phyloP scores from a whole-genome alignment of 2,888 invertebrate genomes.

The Notodromas monacha region DNA sequence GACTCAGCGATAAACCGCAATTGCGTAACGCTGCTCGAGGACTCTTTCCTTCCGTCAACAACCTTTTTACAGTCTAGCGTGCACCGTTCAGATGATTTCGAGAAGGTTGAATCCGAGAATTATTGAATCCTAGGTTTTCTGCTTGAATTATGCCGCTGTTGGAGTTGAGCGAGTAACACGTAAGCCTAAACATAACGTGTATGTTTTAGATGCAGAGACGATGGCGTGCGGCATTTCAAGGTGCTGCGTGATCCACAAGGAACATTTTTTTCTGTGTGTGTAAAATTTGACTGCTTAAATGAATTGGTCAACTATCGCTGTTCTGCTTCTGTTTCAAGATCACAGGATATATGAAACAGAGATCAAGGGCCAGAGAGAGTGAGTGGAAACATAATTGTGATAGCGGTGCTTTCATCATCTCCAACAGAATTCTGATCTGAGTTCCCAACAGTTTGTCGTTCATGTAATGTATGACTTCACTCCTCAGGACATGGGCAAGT shows the following conservation, averaged over 20 bases:
- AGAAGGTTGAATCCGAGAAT: conserved; percentile 5
- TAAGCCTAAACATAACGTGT: too few relatives aligned
- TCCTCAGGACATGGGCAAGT: conserved; percentile 83
- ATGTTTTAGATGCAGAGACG: conserved; percentile 43
- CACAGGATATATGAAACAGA: conserved; percentile 75
- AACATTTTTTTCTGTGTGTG: conserved; percentile 98
- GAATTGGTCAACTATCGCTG: conserved; percentile 95
- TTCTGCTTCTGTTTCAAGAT: conserved; percentile 75
- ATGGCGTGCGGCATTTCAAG: conserved; percentile 88
- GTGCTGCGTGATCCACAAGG: conserved; percentile 85
- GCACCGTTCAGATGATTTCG: not conserved
- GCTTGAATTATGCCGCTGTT: not conserved
- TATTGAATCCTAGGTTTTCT: not conserved
- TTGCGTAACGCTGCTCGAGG: conserved; percentile 96
- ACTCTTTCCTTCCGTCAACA: conserved; percentile 80
- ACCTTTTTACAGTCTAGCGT: conserved; percentile 5
- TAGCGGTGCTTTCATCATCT: too few relatives aligned
- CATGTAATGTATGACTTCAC: conserved; percentile 95
- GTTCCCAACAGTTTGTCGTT: conserved; percentile 39
- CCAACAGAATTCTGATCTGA: not conserved
- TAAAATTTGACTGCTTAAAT: conserved; percentile 93
- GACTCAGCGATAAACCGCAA: too few relatives aligned
- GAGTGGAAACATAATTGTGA: too few relatives aligned
- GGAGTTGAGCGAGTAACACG: not conserved
- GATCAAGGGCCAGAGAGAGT: conserved; percentile 88